Conservation (phyloP, 2,113 vertebrate species). For the Phylloscopus trochiloides region DNA sequence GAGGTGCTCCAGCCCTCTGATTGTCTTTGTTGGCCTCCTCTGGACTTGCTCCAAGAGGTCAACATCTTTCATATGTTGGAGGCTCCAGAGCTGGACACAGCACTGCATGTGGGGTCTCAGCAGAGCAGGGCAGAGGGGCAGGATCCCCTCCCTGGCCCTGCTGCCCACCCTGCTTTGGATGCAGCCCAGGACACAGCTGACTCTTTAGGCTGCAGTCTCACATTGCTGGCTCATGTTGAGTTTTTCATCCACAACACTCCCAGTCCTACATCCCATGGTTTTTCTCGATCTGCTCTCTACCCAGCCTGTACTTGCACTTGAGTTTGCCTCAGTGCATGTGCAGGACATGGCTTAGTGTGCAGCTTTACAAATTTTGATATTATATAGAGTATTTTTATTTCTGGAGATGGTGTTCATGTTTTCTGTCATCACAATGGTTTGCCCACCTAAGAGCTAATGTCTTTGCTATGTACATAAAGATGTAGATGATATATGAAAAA, state of each 20-base stretch:
- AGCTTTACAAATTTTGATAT: not conserved
- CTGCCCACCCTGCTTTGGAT: accelerated
- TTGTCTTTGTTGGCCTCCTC: not conserved
- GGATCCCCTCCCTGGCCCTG: not conserved
- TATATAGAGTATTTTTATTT: not conserved
- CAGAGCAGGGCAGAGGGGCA: not conserved
- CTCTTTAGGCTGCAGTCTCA: not conserved
- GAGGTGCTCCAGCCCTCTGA: not conserved
- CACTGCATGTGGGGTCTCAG: not conserved
- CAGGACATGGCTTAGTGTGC: not conserved
- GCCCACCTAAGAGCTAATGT: not conserved
- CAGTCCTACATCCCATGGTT: not conserved
- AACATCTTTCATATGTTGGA: not conserved
- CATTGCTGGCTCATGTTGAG: not conserved
- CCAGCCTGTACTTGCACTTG: not conserved
- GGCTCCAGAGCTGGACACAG: accelerated
- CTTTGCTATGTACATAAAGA: not conserved
- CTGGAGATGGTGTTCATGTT: not conserved
- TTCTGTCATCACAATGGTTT: not conserved
- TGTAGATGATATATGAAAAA: not conserved
- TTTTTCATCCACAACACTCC: not conserved
- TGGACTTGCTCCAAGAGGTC: not conserved
- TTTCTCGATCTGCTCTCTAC: not conserved
- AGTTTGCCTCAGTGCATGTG: not conserved
- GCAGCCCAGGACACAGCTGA: not conserved